phyloP scores from a whole-genome alignment of 1,140 invertebrate genomes.

The Aphis craccivora region DNA sequence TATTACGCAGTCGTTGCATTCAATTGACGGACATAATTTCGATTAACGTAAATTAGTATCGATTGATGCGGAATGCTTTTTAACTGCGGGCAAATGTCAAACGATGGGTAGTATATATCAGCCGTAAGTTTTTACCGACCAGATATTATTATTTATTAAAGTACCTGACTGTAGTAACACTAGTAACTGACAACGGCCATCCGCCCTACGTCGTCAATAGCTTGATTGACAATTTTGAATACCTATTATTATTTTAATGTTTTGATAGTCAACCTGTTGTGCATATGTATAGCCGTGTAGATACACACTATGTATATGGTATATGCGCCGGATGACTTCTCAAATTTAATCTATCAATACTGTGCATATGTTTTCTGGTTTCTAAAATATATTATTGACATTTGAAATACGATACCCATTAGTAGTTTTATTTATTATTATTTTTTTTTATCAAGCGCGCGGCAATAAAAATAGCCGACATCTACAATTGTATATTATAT shows the following conservation, averaged over 20 bases:
- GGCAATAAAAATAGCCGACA: slow-evolving; percentile 19
- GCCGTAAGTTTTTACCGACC: background rate
- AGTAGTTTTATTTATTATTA: background rate
- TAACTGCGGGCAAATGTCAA: slow-evolving; percentile 1
- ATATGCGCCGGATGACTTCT: background rate
- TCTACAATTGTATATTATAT: background rate
- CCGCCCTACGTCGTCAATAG: no score
- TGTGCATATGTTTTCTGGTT: background rate
- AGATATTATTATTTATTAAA: background rate
- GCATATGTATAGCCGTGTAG: background rate
- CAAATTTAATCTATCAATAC: background rate
- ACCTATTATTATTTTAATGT: no score
- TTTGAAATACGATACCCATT: slow-evolving; percentile 13
- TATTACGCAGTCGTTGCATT: background rate
- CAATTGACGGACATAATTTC: background rate
- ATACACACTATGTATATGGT: background rate
- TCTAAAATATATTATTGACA: background rate
- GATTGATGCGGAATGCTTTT: background rate
- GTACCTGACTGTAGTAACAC: background rate
- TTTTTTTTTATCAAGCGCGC: background rate
- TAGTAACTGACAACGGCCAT: background rate
- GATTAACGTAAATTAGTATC: background rate
- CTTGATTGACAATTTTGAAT: no score
- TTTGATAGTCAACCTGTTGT: background rate
- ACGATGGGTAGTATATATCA: background rate